Evolutionary conservation across 2,797 vertebrate species (phyloP).

Genomic region (Gymnodraco acuticeps): DNA sequence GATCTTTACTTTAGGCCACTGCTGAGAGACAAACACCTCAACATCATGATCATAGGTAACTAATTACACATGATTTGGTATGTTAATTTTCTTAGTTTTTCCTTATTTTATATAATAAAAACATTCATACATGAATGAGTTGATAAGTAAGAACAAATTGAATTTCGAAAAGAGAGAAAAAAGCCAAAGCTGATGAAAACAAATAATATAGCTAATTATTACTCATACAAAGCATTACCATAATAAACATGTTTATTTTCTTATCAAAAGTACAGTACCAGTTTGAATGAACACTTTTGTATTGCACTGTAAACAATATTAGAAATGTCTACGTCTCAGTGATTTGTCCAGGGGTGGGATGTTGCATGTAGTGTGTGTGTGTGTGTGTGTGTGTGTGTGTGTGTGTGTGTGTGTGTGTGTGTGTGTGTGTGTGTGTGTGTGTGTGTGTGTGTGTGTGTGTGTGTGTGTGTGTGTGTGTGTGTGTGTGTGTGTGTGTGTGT

Average conservation of each 20-base stretch:
- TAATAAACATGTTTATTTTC: conserved; percentile 92
- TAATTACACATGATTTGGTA: conserved; percentile 87
- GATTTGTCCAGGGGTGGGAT: conserved; percentile 85
- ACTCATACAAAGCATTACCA: conserved; percentile 87
- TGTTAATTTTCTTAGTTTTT: conserved; percentile 93
- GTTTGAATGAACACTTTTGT: conserved; percentile 91
- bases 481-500: too few relatives aligned
- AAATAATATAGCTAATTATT: conserved; percentile 88
- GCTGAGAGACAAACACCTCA: conserved; percentile 77
- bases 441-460: conserved; percentile 66
- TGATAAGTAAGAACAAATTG: conserved; percentile 75
- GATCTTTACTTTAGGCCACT: conserved; percentile 67
- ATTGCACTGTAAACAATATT: conserved; percentile 92
- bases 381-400: conserved; percentile 59
- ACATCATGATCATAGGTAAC: conserved; percentile 87
- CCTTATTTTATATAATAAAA: conserved; percentile 90
- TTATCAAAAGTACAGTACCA: conserved; percentile 91
- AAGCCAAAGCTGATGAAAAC: conserved; percentile 93
- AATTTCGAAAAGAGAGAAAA: conserved; percentile 69
- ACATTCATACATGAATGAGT: conserved; percentile 82
- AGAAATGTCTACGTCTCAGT: conserved; percentile 87
- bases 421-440: conserved; percentile 46
- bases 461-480: too few relatives aligned
- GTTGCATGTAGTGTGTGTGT: conserved; percentile 77
- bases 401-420: conserved; percentile 10